Conservation (phyloP, 1,140 invertebrate species). For the Eufriesea mexicana region DNA sequence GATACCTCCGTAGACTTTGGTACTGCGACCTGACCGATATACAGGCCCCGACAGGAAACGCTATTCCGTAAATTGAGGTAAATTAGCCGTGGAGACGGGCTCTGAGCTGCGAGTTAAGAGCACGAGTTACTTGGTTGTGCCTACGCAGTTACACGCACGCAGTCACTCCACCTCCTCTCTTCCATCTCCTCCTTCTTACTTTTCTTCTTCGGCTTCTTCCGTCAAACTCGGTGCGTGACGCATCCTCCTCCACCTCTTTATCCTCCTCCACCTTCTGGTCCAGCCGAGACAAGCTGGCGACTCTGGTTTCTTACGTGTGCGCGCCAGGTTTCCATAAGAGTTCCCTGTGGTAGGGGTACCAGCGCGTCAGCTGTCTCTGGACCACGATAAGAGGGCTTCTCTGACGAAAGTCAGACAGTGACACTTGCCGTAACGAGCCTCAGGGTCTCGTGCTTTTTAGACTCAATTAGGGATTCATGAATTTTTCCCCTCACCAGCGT, state of each 20-base stretch:
- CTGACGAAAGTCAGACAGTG: conserved; percentile 41
- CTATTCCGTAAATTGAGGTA: conserved; percentile 78
- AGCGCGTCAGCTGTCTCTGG: conserved; percentile 27
- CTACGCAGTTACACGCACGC: conserved; percentile 70
- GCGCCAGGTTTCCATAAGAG: conserved; percentile 48
- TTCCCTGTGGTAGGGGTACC: conserved; percentile 2
- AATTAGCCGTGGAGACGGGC: conserved; percentile 71
- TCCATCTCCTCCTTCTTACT: conserved; percentile 36
- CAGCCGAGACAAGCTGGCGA: conserved; percentile 68
- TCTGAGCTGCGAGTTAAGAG: conserved; percentile 59
- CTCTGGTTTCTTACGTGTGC: conserved; percentile 65
- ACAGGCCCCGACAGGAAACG: conserved; percentile 72
- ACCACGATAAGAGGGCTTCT: conserved; percentile 6
- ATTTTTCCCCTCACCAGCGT: conserved; percentile 29
- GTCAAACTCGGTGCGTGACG: conserved; percentile 67
- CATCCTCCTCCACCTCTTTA: conserved; percentile 60
- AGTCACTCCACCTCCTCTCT: conserved; percentile 38
- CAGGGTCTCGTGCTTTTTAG: conserved; percentile 41
- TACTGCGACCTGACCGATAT: conserved; percentile 68
- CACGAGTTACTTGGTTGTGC: conserved; percentile 63
- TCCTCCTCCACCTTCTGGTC: conserved; percentile 49
- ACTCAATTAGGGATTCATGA: conserved; percentile 38
- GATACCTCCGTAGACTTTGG: conserved; percentile 49
- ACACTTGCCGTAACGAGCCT: conserved; percentile 43
- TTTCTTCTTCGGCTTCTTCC: conserved; percentile 55